A percentile compares a stretch with the other conserved stretches of the same genome.
phyloP scores from a whole-genome alignment of 2,113 vertebrate genomes.

The Madoqua kirkii region DNA sequence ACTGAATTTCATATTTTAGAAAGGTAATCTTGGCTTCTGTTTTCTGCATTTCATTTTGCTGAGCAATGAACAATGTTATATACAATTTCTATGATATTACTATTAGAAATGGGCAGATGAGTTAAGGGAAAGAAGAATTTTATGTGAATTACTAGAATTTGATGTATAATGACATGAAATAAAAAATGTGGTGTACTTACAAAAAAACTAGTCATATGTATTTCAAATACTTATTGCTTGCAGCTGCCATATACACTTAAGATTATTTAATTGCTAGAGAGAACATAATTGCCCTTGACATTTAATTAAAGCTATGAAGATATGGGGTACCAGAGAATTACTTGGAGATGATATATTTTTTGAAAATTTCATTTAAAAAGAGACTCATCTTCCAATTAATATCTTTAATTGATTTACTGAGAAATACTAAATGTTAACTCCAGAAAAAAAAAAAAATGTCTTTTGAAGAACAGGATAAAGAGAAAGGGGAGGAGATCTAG shows the following conservation, averaged over 20 bases:
- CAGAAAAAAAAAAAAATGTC: neutral
- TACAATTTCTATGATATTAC: neutral
- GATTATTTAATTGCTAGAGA: slow-evolving; percentile 62
- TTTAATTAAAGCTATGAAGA: slow-evolving; percentile 73
- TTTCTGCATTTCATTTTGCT: slow-evolving; percentile 27
- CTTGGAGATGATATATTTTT: slow-evolving; percentile 56
- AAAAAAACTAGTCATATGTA: slow-evolving; percentile 7
- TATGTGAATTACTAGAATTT: slow-evolving; percentile 7
- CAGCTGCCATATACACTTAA: slow-evolving; percentile 32
- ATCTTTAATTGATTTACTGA: slow-evolving; percentile 77
- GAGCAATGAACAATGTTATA: neutral
- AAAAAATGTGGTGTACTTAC: neutral
- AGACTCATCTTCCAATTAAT: slow-evolving; percentile 65
- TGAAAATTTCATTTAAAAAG: slow-evolving; percentile 54
- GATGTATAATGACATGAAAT: slow-evolving; percentile 17
- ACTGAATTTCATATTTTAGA: slow-evolving; percentile 21
- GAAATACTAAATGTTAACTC: slow-evolving; percentile 64
- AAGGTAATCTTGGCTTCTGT: neutral
- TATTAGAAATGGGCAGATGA: neutral
- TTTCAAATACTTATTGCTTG: slow-evolving; percentile 40
- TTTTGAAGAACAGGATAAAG: slow-evolving; percentile 71
- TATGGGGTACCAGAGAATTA: slow-evolving; percentile 56
- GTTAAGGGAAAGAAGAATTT: slow-evolving; percentile 19
- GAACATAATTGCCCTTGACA: slow-evolving; percentile 72
- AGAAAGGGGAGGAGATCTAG: slow-evolving; percentile 54